Evolutionary conservation across 2,888 invertebrate genomes (phyloP), one percentile per base, ranked within the genome.

Genomic region (Thereva nobilitata): DNA sequence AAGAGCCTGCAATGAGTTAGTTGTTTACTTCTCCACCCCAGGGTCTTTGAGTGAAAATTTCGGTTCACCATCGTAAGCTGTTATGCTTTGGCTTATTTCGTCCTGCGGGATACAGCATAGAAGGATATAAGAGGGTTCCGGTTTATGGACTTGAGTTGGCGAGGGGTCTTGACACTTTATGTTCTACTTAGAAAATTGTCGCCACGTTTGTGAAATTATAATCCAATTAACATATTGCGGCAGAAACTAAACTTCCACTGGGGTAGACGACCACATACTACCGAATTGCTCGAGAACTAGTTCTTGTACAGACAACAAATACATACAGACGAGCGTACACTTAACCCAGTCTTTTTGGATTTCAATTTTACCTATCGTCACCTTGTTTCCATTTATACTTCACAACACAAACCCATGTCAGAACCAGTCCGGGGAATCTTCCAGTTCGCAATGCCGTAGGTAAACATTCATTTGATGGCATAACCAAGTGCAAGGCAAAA

Each of bases 121-220:
- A 23, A 23, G 23, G 23, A 23, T 23, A 23, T 23, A 23, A 23
- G 23, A 23, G 23, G 23, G 23, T 23, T 23, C 23, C 23, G 23
- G 23, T 23, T 23, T 23, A 23, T 23, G 23, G 23, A 23, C 23
- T 23, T 2, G 23, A 23, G 23, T 23, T 23, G 23, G 23, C 23
- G 23, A 23, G 23, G 23, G 23, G 23, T 23, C 23, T 23, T 23
- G 23, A 23, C 23, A 23, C 23, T 23, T 23, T 23, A 23, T 23
- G 23, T 23, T 9, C 42, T 10, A 37, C 47, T 12, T 9, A 45
- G 45, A 37, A 64, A 64, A 64, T 64, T 64, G 64, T 64, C 64
- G 64, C 64, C 64, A 64, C 64, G 64, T 44, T 64, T 64, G 23
- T 44, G 53, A 64, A 64, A 52, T 64, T 64, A 64, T 64, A 64